Evolutionary conservation across 2,797 vertebrate genomes (phyloP).

Genomic region (Falco novaeseelandiae): DNA sequence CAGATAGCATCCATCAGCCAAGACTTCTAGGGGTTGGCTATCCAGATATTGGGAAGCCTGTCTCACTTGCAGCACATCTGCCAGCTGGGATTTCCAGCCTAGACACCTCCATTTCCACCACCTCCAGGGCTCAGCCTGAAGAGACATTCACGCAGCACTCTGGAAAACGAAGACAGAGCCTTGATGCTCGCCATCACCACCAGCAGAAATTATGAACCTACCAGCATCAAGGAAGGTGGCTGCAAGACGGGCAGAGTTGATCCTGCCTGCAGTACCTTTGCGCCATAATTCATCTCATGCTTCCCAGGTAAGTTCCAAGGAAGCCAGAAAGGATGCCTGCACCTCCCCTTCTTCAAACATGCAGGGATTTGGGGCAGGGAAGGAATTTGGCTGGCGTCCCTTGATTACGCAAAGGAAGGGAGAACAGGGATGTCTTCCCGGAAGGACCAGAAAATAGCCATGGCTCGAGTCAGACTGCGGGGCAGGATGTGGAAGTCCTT

Average conservation of each 20-base stretch:
- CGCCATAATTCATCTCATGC: background rate
- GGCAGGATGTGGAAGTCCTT: constrained; percentile 56
- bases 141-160: background rate
- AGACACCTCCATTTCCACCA: background rate
- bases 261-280: rapidly evolving
- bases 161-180: rapidly evolving
- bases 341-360: background rate
- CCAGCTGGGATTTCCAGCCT: background rate
- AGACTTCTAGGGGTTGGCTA: background rate
- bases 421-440: constrained; percentile 31
- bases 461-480: background rate
- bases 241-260: rapidly evolving
- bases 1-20: background rate
- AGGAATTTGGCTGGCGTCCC: background rate
- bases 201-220: background rate
- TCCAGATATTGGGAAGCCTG: background rate
- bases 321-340: background rate
- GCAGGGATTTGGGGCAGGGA: background rate
- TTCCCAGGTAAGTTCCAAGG: rapidly evolving
- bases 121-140: background rate
- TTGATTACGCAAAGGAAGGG: background rate
- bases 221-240: background rate
- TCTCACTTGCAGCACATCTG: rapidly evolving
- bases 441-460: constrained; percentile 15
- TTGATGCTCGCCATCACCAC: background rate